Evolutionary conservation across 2,113 vertebrate genomes (phyloP).

Genomic region (Malurus cyaneus): DNA sequence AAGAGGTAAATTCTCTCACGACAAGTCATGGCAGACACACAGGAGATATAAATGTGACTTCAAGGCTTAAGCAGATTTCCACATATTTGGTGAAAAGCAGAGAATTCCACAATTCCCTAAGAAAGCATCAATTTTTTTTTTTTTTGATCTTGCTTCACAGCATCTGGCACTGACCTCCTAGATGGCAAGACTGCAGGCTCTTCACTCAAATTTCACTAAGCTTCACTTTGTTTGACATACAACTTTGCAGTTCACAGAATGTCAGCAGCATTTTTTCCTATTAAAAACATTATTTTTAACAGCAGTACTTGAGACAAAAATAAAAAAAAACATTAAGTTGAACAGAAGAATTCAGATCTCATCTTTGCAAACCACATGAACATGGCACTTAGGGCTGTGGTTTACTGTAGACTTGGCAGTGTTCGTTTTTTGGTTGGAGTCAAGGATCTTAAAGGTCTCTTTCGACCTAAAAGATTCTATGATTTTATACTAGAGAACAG

Average conservation of each 20-base stretch:
- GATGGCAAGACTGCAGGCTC: neutral
- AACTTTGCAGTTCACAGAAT: neutral
- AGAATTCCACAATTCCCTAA: neutral
- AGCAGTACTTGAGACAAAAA: neutral
- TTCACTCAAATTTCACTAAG: neutral
- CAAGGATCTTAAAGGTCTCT: neutral
- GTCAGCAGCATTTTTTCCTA: neutral
- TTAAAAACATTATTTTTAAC: neutral
- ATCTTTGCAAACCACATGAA: neutral
- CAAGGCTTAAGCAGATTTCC: neutral
- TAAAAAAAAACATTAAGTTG: neutral
- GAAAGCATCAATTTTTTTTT: neutral
- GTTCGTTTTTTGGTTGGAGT: neutral
- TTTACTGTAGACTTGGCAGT: neutral
- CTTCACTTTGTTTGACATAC: neutral
- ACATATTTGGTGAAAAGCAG: neutral
- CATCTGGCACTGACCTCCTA: neutral
- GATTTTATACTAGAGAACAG: neutral
- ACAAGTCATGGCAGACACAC: neutral
- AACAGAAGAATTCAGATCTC: neutral
- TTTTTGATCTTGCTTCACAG: neutral
- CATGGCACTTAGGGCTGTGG: neutral
- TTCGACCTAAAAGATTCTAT: neutral
- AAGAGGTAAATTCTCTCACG: neutral
- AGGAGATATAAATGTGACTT: neutral